These are phyloP conservation scores for Calephelis nemesis DNA, from an alignment of 1,140 invertebrate genomes.

Conservation along the genomic window DNA sequence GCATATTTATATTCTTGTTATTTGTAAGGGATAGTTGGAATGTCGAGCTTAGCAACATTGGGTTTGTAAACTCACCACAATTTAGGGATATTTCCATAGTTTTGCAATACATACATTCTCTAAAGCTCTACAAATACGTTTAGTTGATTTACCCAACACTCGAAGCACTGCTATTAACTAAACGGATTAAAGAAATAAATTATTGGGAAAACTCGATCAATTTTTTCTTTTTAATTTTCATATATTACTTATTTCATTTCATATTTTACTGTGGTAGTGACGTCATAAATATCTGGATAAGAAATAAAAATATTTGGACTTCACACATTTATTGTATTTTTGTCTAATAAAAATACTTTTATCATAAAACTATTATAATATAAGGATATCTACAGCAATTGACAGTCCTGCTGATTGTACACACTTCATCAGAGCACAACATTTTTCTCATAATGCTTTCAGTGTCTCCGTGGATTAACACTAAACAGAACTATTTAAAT, in stretches of 20 bases:
- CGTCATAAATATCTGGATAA: constrained; percentile 1
- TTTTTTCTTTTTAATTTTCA: neutral
- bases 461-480: constrained; percentile 45
- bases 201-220: too few species aligned
- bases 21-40: too few species aligned
- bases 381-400: constrained; percentile 76
- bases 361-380: constrained; percentile 68
- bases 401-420: constrained; percentile 75
- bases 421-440: constrained; percentile 56
- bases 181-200: too few species aligned
- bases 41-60: too few species aligned
- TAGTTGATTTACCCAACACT: too few species aligned
- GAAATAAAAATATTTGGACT: constrained; percentile 59
- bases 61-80: too few species aligned
- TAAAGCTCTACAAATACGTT: too few species aligned
- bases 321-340: constrained; percentile 79
- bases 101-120: too few species aligned
- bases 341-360: constrained; percentile 78
- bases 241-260: too few species aligned
- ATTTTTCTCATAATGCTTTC: constrained; percentile 51
- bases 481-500: constrained; percentile 49
- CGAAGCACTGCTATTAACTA: too few species aligned
- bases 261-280: neutral
- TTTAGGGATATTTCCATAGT: too few species aligned
- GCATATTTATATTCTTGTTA: too few species aligned